Evolutionary conservation across 2,797 vertebrate species (phyloP).

Genomic region (Microctenopoma steveboyesi): DNA sequence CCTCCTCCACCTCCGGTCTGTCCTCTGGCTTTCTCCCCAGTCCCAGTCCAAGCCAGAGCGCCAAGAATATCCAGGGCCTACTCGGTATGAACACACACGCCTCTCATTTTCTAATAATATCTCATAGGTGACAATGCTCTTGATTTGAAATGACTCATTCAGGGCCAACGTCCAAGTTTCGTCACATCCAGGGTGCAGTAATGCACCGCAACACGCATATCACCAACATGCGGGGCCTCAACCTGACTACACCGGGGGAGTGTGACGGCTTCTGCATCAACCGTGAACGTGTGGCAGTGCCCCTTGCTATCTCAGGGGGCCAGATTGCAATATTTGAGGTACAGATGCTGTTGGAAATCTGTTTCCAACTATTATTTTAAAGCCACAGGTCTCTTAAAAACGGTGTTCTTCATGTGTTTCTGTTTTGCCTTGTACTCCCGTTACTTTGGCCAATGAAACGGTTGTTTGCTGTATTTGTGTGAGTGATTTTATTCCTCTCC

Average conservation of each 20-base stretch:
- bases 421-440: not conserved
- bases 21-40: conserved; percentile 91
- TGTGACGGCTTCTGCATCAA: conserved; percentile 93
- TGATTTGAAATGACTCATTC: conserved; percentile 10
- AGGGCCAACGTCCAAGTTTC: conserved; percentile 94
- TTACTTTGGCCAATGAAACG: not conserved
- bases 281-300: conserved; percentile 85
- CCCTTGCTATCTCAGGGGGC: conserved; percentile 89
- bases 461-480: not conserved
- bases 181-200: conserved; percentile 88
- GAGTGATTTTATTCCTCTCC: not conserved
- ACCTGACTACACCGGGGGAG: conserved; percentile 94
- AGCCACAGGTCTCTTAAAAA: too few relatives aligned
- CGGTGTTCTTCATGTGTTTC: not conserved
- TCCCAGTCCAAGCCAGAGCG: conserved; percentile 83
- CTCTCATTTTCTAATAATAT: not conserved
- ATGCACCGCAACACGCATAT: conserved; percentile 92
- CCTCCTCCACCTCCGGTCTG: conserved; percentile 87
- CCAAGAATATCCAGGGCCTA: conserved; percentile 89
- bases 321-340: conserved; percentile 95
- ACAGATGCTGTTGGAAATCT: not conserved
- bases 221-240: conserved; percentile 92
- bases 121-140: not conserved
- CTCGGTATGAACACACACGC: conserved; percentile 82
- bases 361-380: too few relatives aligned